phyloP scores from a whole-genome alignment of 2,888 invertebrate genomes.

The Macrosiphum euphorbiae region DNA sequence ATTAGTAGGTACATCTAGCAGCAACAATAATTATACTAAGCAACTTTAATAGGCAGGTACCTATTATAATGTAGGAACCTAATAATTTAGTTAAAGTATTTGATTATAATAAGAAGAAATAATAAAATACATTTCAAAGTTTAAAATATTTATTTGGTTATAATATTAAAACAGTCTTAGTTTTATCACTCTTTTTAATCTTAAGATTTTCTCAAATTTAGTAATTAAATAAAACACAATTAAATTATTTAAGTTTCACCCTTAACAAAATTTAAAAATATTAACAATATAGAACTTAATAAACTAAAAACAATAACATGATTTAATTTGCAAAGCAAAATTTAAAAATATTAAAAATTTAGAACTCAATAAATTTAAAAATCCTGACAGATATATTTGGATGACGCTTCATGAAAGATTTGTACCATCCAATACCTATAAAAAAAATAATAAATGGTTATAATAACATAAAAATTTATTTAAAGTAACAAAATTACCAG shows the following conservation, averaged over 20 bases:
- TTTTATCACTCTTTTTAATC: neutral
- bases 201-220: no score
- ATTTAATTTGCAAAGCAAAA: no score
- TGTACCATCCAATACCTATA: no score
- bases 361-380: no score
- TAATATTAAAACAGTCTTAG: constrained; percentile 40
- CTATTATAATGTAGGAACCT: constrained; percentile 19
- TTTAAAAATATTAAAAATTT: no score
- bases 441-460: neutral
- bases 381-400: no score
- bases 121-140: constrained; percentile 32
- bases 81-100: constrained; percentile 30
- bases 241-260: neutral
- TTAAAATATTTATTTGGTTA: constrained; percentile 29
- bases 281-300: no score
- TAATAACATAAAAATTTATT: constrained; percentile 68
- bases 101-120: constrained; percentile 37
- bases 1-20: constrained; percentile 32
- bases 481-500: constrained; percentile 65
- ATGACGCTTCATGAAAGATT: no score
- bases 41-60: neutral
- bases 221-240: neutral
- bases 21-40: neutral
- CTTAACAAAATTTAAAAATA: no score
- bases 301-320: no score